phyloP scores from a whole-genome alignment of 2,888 invertebrate species.

The Aproaerema taeniolella region DNA sequence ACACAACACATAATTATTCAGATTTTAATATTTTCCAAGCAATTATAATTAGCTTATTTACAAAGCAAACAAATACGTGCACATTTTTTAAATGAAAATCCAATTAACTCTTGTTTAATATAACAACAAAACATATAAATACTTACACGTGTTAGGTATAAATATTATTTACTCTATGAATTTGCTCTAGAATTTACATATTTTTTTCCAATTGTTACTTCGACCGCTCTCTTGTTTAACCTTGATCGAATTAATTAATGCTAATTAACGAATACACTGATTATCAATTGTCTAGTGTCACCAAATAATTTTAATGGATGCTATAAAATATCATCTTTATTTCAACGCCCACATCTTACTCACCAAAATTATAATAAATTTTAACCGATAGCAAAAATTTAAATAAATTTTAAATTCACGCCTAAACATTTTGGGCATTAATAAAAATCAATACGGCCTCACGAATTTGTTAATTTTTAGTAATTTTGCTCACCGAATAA shows the following conservation, averaged over 20 bases:
- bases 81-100: neutral
- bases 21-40: too few species aligned
- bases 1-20: too few species aligned
- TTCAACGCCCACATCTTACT: conserved; percentile 8
- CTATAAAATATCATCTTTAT: conserved; percentile 1
- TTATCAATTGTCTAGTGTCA: too few species aligned
- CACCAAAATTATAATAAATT: conserved; percentile 6
- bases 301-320: neutral
- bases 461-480: conserved; percentile 7
- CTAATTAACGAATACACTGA: too few species aligned
- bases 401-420: conserved; percentile 6
- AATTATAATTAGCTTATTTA: neutral
- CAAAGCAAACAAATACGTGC: neutral
- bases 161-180: too few species aligned
- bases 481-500: conserved; percentile 13
- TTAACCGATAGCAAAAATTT: neutral
- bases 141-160: too few species aligned
- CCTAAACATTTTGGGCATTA: conserved; percentile 21
- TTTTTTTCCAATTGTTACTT: too few species aligned
- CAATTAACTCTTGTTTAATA: too few species aligned
- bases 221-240: too few species aligned
- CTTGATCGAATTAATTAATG: too few species aligned
- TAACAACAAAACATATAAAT: too few species aligned
- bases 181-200: too few species aligned
- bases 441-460: conserved; percentile 8